Evolutionary conservation across 1,140 invertebrate species (phyloP), one percentile per base, ranked within the genome.

Genomic region (Bilobella aurantiaca): DNA sequence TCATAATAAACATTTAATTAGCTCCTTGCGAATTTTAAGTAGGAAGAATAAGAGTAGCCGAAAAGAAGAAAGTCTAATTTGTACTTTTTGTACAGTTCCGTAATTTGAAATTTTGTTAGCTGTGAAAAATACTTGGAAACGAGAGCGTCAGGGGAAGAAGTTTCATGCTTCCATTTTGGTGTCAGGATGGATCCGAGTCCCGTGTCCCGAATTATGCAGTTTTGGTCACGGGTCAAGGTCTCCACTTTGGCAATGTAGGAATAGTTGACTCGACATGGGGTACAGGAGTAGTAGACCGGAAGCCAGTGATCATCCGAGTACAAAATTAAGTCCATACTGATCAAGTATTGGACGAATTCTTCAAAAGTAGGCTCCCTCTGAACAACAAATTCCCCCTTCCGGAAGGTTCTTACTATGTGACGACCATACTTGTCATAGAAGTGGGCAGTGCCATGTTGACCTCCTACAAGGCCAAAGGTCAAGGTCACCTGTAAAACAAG

Each of bases 211-310:
- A 89, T 82, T 1, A 88, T 81, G 69, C 81, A 87, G 47, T 82
- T 76, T 31, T 85, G 84, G 76, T 92, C 89, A 29, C 82, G 21
- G 29, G 16, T 56, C 29, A 88, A 77, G 0, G 85, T 87, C 76
- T 89, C 87, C 67, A 87, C 85, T 76, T 88, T 81, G 3, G 80
- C 81, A 3, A 83, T 77, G 60, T 79, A 75, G 67, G 82, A 78
- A 69, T 83, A 90, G 59, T 86, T 81, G 0, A 89, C 77, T 3
- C 82, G 79, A 76, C 88, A 90, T 0, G 88, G 87, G 14, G 86
- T 85, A 69, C 88, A 90, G 69, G 86, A 84, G 65, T 83, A 78
- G 72, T 86, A 84, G 65, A 85, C 84, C 0, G 86, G 86, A 23
- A 84, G 82, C 87, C 87, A 90, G 74, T 90, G 88, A 71, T 86